Conservation (phyloP, 2,797 vertebrate genomes). For the Coccyzus lansbergi region DNA sequence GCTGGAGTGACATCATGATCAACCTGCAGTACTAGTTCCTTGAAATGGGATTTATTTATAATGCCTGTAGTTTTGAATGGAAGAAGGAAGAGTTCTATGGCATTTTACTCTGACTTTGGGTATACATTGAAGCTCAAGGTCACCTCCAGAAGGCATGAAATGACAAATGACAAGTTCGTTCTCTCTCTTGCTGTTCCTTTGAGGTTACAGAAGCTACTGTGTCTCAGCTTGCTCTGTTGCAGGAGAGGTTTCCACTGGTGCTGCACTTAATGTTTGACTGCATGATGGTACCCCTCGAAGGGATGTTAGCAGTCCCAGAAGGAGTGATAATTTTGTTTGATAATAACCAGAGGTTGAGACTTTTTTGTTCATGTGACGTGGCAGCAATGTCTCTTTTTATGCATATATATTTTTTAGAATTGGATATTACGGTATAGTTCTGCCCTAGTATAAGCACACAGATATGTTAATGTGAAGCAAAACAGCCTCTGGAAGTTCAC, state of each 20-base stretch:
- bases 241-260: background rate
- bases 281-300: background rate
- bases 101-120: background rate
- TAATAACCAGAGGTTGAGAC: background rate
- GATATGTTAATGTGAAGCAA: background rate
- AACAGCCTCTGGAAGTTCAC: background rate
- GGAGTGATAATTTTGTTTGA: background rate
- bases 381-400: background rate
- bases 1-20: background rate
- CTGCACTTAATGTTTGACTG: background rate
- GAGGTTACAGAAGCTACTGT: background rate
- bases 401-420: background rate
- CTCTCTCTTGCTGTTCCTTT: background rate
- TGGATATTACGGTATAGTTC: background rate
- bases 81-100: background rate
- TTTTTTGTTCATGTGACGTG: background rate
- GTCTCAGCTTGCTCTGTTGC: background rate
- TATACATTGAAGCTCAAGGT: background rate
- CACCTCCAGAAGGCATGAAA: background rate
- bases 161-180: background rate
- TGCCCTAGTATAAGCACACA: background rate
- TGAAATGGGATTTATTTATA: background rate
- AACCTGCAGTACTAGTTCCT: background rate
- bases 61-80: fast-evolving
- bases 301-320: background rate